Base-by-base conservation (phyloP, 1,140 invertebrate genomes). In the Capitella teleta region DNA sequence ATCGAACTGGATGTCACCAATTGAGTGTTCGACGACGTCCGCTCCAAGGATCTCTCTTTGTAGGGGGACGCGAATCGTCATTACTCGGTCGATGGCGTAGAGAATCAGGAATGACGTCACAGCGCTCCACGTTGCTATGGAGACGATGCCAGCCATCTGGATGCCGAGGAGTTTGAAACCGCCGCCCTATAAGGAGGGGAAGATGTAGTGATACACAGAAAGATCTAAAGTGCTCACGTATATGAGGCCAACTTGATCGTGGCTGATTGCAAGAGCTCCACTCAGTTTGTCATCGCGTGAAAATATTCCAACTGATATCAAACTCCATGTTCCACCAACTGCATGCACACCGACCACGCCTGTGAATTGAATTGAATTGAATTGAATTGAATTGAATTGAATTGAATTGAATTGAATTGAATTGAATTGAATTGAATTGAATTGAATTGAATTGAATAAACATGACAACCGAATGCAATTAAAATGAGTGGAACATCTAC, bases 291-390 rank as follows among this genome's bases (percentile, higher is more conserved):
- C 64, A 19, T 60, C 53, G 19, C 64, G 34, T n/a, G 61, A 57
- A 44, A 69, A 70, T 6, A 69, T 54, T 6, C 68, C 67, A 12
- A 68, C 66, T 43, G 57, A 52, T 18, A 69, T 47, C 63, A 69
- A 64, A 21, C 68, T 68, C 67, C 70, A 70, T 3, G 58, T 32
- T 23, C 64, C 60, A n/a, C 57, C 64, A 24, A 70, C 57, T 4
- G 63, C 70, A 51, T 73, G 68, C 1, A 71, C 68, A 12, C 68
- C 65, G n/a, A n/a, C n/a, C n/a, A n/a, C n/a, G n/a, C n/a, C n/a
- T 34, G 32, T 34, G 32, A 34, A 34, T 34, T 34, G 32, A 34
- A 34, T 34, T 34, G 32, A 34, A 34, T 34, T 34, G 32, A 34
- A 34, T 34, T 34, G 32, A 34, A 34, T 34, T 34, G 32, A 34